phyloP scores from a whole-genome alignment of 2,797 vertebrate genomes.

The Tenualosa thibaudeaui region DNA sequence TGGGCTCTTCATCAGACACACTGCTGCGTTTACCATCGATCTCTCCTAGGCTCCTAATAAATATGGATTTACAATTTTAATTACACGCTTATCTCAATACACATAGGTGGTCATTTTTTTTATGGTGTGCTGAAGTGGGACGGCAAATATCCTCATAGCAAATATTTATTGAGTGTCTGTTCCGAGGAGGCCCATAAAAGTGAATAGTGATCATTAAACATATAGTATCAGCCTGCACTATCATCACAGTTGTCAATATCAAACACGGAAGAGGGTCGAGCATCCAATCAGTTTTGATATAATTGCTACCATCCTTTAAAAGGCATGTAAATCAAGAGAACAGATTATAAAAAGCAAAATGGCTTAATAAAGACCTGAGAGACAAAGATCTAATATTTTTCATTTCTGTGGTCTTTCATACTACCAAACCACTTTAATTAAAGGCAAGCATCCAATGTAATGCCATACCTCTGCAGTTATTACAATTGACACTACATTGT shows the following conservation, averaged over 20 bases:
- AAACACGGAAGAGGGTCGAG: constrained; percentile 50
- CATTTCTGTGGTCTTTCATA: neutral
- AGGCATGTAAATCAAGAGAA: constrained; percentile 44
- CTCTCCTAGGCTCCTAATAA: constrained; percentile 69
- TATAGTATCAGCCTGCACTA: constrained; percentile 63
- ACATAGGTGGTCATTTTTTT: constrained; percentile 64
- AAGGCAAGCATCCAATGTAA: neutral
- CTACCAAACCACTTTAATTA: neutral
- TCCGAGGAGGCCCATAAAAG: constrained; percentile 71
- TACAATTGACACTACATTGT: neutral
- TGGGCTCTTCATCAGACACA: constrained; percentile 55
- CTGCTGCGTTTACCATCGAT: constrained; percentile 56
- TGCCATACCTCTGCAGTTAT: neutral
- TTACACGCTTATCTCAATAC: constrained; percentile 77
- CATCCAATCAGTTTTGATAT: constrained; percentile 58
- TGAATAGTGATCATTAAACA: constrained; percentile 73
- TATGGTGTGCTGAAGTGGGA: constrained; percentile 71
- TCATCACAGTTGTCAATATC: constrained; percentile 68
- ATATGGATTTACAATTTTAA: constrained; percentile 79
- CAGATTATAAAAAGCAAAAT: constrained; percentile 14
- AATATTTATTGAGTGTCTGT: constrained; percentile 73
- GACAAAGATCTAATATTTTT: neutral
- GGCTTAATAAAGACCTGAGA: neutral
- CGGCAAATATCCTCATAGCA: constrained; percentile 74
- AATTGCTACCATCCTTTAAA: constrained; percentile 43